A percentile compares a stretch with the other conserved stretches of the same genome.
Conservation (phyloP, 2,113 vertebrate species). For the Hyperoodon ampullatus region DNA sequence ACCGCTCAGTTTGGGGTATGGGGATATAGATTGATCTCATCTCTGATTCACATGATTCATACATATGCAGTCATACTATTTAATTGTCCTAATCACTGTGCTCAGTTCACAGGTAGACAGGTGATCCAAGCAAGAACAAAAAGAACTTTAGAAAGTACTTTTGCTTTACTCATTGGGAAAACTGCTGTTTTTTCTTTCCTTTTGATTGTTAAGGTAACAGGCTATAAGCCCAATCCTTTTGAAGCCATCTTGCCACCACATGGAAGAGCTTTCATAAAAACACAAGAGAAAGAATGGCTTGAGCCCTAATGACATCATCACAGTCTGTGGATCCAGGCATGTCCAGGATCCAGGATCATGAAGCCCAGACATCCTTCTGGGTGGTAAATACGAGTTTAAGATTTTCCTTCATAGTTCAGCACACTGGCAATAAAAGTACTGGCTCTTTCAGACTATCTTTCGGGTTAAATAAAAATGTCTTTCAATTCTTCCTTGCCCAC, state of each 20-base stretch:
- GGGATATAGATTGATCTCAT: neutral
- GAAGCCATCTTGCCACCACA: neutral
- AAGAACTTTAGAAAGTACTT: neutral
- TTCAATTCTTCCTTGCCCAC: neutral
- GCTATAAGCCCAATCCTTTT: neutral
- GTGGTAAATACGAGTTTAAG: neutral
- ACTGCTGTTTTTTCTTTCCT: neutral
- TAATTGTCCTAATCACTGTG: neutral
- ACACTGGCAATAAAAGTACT: neutral
- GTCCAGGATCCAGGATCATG: too few relatives aligned
- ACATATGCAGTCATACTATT: neutral
- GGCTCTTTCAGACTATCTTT: neutral
- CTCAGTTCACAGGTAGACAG: neutral
- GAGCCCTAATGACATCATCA: neutral
- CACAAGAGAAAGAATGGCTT: neutral
- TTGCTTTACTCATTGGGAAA: neutral
- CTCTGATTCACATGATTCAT: neutral
- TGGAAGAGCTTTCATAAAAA: neutral
- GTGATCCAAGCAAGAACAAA: neutral
- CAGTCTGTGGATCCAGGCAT: neutral
- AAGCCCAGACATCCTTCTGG: neutral
- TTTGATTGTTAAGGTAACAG: neutral
- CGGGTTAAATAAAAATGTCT: neutral
- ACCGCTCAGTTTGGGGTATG: neutral
- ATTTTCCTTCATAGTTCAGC: neutral